Conservation (phyloP, 1,140 invertebrate genomes). For the Agraylea sexmaculata region DNA sequence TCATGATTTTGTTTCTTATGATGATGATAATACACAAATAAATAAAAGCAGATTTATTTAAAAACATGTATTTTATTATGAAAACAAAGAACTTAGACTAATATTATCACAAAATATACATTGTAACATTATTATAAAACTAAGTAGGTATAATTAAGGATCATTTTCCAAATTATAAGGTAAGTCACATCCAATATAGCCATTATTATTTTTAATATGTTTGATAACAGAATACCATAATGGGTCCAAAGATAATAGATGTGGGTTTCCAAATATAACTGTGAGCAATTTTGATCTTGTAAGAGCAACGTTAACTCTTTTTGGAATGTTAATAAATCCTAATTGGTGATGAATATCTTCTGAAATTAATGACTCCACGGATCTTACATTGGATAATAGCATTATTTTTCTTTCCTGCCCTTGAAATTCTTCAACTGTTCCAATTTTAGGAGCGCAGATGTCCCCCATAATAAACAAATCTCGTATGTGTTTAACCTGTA, state of each 20-base stretch:
- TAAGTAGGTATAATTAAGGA: no score
- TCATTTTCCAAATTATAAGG: no score
- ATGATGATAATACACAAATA: no score
- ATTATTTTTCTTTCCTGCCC: conserved; percentile 82
- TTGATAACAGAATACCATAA: conserved; percentile 60
- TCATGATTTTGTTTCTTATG: no score
- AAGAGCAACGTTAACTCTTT: conserved; percentile 78
- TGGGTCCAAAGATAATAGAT: conserved; percentile 54
- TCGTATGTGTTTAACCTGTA: conserved; percentile 61
- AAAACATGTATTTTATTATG: no score
- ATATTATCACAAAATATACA: no score
- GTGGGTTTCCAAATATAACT: conserved; percentile 74
- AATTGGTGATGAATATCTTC: conserved; percentile 49
- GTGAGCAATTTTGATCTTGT: conserved; percentile 69
- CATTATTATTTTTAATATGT: conserved; percentile 49
- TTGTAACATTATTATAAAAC: no score
- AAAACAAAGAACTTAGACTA: no score
- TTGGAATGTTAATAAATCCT: conserved; percentile 64
- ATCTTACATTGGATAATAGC: conserved; percentile 76
- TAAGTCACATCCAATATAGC: conserved; percentile 53
- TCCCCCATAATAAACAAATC: conserved; percentile 53
- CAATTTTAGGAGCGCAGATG: conserved; percentile 66
- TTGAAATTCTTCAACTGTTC: conserved; percentile 93
- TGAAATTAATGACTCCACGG: conserved; percentile 34
- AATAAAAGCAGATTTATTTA: no score